A percentile compares a stretch with the other conserved stretches of the same genome.
These are phyloP conservation scores for Maniola hyperantus DNA, from an alignment of 2,888 invertebrate genomes.

Conservation along the genomic window DNA sequence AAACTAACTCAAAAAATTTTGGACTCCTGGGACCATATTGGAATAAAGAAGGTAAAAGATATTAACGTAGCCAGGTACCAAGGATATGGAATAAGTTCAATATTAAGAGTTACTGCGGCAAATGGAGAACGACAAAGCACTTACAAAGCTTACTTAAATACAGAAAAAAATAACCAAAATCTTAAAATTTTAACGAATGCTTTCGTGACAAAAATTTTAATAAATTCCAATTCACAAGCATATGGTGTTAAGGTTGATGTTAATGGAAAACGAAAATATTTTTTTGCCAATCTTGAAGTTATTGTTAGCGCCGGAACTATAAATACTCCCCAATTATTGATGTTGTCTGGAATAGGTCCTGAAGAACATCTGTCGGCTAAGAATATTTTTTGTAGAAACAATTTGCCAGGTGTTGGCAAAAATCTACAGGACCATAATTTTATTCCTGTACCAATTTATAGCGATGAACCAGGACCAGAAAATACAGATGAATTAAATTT, in stretches of 20 bases:
- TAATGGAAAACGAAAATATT: constrained; percentile 40
- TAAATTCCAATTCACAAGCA: constrained; percentile 57
- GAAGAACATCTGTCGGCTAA: constrained; percentile 57
- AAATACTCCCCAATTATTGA: constrained; percentile 75
- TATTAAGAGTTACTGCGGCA: constrained; percentile 68
- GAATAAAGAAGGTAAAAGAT: constrained; percentile 60
- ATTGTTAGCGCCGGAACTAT: constrained; percentile 75
- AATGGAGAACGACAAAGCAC: constrained; percentile 74
- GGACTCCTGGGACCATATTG: constrained; percentile 68
- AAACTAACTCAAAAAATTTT: constrained; percentile 53
- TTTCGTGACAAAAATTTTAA: constrained; percentile 72
- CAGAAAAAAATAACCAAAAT: constrained; percentile 52
- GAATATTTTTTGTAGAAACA: constrained; percentile 58
- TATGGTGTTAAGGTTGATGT: constrained; percentile 65
- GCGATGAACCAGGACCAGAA: constrained; percentile 50
- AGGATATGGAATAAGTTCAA: constrained; percentile 49
- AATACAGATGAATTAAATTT: constrained; percentile 48
- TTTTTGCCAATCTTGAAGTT: constrained; percentile 64
- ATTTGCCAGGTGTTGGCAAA: constrained; percentile 74
- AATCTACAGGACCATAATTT: constrained; percentile 80
- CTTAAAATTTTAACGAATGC: constrained; percentile 70
- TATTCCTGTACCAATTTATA: constrained; percentile 62
- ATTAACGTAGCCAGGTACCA: constrained; percentile 65
- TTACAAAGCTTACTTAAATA: constrained; percentile 71
- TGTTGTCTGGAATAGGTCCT: constrained; percentile 80